Evolutionary conservation across 2,888 invertebrate genomes (phyloP), one percentile per base, ranked within the genome.

Genomic region (Timema cristinae): DNA sequence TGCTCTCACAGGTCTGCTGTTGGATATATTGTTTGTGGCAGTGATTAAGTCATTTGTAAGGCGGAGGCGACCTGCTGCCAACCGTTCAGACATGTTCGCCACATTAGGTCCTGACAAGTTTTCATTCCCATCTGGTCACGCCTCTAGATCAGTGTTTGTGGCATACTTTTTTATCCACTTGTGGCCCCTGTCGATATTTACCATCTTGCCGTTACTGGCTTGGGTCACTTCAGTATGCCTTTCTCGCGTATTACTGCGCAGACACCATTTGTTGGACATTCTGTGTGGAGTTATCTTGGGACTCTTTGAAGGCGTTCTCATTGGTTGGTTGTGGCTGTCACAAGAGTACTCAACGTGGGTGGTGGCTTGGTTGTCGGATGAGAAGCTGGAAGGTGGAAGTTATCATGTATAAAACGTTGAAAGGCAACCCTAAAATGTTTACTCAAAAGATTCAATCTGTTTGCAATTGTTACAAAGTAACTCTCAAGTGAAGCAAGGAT

Each of bases 71-170:
- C 97, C 97, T 0, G 79, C 84, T 0, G 85, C 86, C 47, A 88
- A 89, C 79, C 83, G 84, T 73, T 88, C 88, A 76, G 91, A 93
- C 80, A 86, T 90, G 76, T 82, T 91, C 73, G 86, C 87, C 52
- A 83, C 83, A 5, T 76, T 94, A 32, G 93, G 94, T 0, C 92
- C 95, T 0, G 97, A 97, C 82, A 91, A 94, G 78, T 98, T 90
- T 81, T 90, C 91, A 67, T 98, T 98, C 81, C 98, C 98, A 11
- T 98, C 97, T 0, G 97, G 97, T 0, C 98, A 98, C 81, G 90
- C 95, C 0, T 95, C 97, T 49, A 84, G 98, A 77, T 89, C 94
- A 0, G 87, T 91, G 6, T 88, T 92, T 80, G 84, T 97, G 47
- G 85, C 90, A 6, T 88, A 89, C 73, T 91, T 93, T 79, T 90